phyloP scores from a whole-genome alignment of 2,113 vertebrate genomes.

The Xerus inauris region DNA sequence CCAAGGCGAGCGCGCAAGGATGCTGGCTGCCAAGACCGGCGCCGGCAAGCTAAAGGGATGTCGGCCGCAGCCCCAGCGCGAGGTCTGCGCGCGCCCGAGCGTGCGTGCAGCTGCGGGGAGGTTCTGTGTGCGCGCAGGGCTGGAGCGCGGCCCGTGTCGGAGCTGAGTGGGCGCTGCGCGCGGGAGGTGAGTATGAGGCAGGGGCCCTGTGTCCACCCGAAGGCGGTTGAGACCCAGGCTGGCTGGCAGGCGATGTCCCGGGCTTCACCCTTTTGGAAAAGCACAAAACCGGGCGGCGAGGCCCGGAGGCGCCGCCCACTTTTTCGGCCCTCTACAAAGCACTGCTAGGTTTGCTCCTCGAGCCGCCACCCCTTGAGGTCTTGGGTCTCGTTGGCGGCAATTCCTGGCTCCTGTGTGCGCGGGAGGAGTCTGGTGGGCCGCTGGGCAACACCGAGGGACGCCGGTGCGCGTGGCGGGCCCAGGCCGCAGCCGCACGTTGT shows the following conservation, averaged over 20 bases:
- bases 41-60: neutral
- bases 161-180: neutral
- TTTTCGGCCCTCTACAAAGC: fast-evolving
- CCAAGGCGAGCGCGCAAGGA: fast-evolving
- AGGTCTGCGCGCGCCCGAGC: constrained; percentile 33
- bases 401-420: neutral
- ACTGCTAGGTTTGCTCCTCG: fast-evolving
- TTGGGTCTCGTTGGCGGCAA: neutral
- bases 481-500: neutral
- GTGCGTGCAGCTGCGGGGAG: constrained; percentile 57
- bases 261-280: fast-evolving
- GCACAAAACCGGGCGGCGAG: fast-evolving
- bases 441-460: neutral
- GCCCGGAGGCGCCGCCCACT: neutral
- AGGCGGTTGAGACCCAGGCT: fast-evolving
- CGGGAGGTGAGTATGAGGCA: neutral
- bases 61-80: neutral
- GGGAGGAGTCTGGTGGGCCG: neutral
- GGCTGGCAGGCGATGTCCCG: neutral
- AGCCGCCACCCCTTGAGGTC: neutral
- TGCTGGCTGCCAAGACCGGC: fast-evolving
- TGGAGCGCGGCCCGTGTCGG: neutral
- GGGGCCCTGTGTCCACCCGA: fast-evolving
- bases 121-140: neutral
- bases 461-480: neutral